phyloP scores from a whole-genome alignment of 1,140 invertebrate genomes.

The Bombus vancouverensis region DNA sequence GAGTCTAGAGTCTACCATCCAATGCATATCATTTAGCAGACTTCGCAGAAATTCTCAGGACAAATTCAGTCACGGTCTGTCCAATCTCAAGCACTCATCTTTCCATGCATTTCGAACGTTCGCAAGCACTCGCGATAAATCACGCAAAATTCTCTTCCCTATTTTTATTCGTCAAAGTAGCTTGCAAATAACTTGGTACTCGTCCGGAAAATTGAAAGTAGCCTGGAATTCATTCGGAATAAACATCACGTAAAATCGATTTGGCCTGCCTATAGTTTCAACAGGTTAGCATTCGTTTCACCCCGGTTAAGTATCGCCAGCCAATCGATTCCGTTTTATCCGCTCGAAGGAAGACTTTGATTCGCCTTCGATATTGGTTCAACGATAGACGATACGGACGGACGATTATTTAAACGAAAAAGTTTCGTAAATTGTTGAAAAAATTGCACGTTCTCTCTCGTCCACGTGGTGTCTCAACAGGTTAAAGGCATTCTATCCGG shows the following conservation, averaged over 20 bases:
- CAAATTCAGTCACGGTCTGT: neutral
- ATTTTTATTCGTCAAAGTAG: neutral
- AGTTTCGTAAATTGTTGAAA: neutral
- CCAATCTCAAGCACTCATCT: neutral
- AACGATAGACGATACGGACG: neutral
- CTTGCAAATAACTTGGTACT: neutral
- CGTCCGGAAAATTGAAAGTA: neutral
- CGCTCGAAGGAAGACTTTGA: constrained; percentile 11
- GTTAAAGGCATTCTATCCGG: constrained; percentile 36
- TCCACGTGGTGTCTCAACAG: constrained; percentile 36
- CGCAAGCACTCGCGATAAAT: neutral
- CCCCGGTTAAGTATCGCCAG: neutral
- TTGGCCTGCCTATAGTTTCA: neutral
- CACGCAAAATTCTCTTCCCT: neutral
- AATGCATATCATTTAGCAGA: neutral
- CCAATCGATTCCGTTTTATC: constrained; percentile 18
- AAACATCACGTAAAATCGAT: no score
- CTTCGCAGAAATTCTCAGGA: no score
- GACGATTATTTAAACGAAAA: neutral
- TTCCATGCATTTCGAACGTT: no score
- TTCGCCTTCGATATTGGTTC: neutral
- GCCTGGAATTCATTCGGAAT: neutral
- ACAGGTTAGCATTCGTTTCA: constrained; percentile 27
- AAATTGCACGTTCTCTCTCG: neutral
- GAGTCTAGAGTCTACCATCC: neutral